A percentile compares a stretch with the other conserved stretches of the same genome.
Conservation (phyloP, 2,888 invertebrate species). For the Apodemia duryi region DNA sequence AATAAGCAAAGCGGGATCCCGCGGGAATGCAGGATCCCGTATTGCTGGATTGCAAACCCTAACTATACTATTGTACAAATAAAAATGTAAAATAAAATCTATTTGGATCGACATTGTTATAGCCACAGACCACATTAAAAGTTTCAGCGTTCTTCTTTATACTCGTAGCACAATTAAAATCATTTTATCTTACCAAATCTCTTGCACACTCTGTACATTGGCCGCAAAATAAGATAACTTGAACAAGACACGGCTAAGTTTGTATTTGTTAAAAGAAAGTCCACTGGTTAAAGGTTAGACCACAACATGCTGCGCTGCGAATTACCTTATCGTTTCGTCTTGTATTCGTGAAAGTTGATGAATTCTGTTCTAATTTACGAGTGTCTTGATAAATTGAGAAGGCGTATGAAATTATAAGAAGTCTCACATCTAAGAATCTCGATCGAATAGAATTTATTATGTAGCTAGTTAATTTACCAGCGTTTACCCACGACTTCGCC, state of each 20-base stretch:
- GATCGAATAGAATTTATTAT: neutral
- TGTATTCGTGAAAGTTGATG: conserved; percentile 30
- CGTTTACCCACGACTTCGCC: no score
- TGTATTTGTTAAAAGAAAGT: conserved; percentile 27
- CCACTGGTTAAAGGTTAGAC: conserved; percentile 28
- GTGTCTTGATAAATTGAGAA: neutral
- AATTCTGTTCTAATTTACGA: conserved; percentile 16
- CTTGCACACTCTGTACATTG: neutral
- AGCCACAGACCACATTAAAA: no score
- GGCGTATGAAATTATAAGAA: neutral
- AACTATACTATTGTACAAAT: no score
- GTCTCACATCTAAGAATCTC: neutral
- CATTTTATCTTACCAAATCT: neutral
- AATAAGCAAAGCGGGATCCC: no score
- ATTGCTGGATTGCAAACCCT: no score
- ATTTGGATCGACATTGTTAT: no score
- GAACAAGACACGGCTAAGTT: conserved; percentile 14
- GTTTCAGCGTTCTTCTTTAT: no score
- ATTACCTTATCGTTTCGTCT: conserved; percentile 33
- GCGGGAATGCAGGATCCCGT: no score
- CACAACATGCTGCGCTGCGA: conserved; percentile 31
- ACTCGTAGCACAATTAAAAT: neutral
- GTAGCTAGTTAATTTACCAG: no score
- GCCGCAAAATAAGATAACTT: conserved; percentile 11
- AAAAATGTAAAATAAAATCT: no score